Evolutionary conservation across 2,113 vertebrate species (phyloP).

Genomic region (Dunckerocampus dactyliophorus): DNA sequence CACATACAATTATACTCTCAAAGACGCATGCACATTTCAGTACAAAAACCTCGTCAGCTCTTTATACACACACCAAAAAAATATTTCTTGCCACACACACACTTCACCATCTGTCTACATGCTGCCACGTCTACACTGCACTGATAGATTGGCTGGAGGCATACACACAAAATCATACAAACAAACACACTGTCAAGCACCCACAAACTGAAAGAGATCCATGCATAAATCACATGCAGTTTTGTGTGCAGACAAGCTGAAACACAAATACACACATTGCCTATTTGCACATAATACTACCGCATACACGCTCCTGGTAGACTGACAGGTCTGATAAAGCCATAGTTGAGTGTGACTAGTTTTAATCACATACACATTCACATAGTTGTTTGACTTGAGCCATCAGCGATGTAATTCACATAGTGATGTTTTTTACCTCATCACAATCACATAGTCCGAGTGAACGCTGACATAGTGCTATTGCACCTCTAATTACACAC

Average conservation of each 20-base stretch:
- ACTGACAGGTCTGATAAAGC: constrained; percentile 29
- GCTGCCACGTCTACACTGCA: constrained; percentile 14
- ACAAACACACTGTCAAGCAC: constrained; percentile 9
- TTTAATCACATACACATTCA: no score
- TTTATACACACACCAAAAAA: background rate
- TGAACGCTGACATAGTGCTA: no score
- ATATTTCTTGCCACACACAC: constrained; percentile 17
- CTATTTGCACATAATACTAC: constrained; percentile 5
- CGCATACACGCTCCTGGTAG: constrained; percentile 14
- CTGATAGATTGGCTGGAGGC: constrained; percentile 19
- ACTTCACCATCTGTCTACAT: constrained; percentile 10
- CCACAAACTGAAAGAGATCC: constrained; percentile 3
- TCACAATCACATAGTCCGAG: no score
- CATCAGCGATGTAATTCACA: no score
- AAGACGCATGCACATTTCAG: background rate
- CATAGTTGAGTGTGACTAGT: background rate
- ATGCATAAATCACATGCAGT: constrained; percentile 17
- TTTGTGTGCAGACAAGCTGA: constrained; percentile 10
- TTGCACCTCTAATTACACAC: no score
- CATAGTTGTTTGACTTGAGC: no score
- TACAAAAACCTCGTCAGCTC: background rate
- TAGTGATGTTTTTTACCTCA: no score
- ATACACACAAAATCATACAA: constrained; percentile 2
- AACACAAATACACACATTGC: constrained; percentile 4
- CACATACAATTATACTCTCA: constrained; percentile 5